Evolutionary conservation across 2,888 invertebrate genomes (phyloP).

Genomic region (Dermolepida albohirtum): DNA sequence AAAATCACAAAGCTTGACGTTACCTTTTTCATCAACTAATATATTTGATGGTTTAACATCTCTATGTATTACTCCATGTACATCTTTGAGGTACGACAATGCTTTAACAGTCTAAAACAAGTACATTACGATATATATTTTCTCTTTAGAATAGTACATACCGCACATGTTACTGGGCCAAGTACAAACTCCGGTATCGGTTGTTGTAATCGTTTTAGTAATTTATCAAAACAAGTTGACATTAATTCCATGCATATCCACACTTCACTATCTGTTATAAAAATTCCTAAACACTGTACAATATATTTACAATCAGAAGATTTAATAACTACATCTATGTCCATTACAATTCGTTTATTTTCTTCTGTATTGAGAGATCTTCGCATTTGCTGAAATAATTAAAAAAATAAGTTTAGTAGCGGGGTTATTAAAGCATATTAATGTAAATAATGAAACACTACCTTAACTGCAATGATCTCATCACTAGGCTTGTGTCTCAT

Average conservation of each 20-base stretch:
- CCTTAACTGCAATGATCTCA: slow-evolving; percentile 93
- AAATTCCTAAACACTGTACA: slow-evolving; percentile 96
- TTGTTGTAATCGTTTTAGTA: slow-evolving; percentile 84
- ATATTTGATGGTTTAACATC: slow-evolving; percentile 99
- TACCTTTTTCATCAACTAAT: slow-evolving; percentile 92
- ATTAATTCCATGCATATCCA: slow-evolving; percentile 99
- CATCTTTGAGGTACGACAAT: slow-evolving; percentile 96
- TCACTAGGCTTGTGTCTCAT: slow-evolving; percentile 91
- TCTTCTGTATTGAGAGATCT: slow-evolving; percentile 97
- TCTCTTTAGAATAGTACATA: slow-evolving; percentile 66
- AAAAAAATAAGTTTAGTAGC: too few relatives aligned
- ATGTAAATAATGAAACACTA: slow-evolving; percentile 57
- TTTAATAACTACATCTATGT: slow-evolving; percentile 97
- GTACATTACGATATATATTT: slow-evolving; percentile 34
- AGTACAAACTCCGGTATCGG: slow-evolving; percentile 97
- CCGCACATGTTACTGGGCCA: slow-evolving; percentile 97
- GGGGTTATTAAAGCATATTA: slow-evolving; percentile 1
- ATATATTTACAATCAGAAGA: slow-evolving; percentile 98
- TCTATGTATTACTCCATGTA: slow-evolving; percentile 96
- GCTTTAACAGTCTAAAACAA: slow-evolving; percentile 89
- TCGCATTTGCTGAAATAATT: slow-evolving; percentile 85
- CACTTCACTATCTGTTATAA: slow-evolving; percentile 96
- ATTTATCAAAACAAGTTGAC: slow-evolving; percentile 98
- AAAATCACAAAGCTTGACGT: slow-evolving; percentile 98
- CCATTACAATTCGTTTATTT: slow-evolving; percentile 98